A percentile compares a stretch with the other conserved stretches of the same genome.
phyloP scores from a whole-genome alignment of 2,797 vertebrate genomes.

The Manis crassicaudata region DNA sequence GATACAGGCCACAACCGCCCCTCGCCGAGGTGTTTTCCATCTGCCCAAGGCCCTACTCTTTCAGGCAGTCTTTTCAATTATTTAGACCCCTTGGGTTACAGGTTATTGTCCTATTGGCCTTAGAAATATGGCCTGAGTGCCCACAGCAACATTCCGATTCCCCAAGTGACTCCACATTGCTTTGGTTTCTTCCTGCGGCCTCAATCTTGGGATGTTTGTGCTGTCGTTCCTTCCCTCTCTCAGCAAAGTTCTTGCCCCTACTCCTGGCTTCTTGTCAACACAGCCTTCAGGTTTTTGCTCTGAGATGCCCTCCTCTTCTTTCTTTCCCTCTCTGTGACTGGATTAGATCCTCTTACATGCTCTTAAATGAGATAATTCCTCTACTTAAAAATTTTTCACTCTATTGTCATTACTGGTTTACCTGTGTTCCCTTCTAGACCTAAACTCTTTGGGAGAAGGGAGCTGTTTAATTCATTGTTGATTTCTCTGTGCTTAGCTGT shows the following conservation, averaged over 20 bases:
- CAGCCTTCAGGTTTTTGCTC: background rate
- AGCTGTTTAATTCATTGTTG: background rate
- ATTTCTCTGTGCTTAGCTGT: background rate
- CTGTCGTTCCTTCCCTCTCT: background rate
- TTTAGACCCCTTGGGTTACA: slow-evolving; percentile 10
- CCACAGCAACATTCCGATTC: background rate
- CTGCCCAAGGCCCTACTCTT: background rate
- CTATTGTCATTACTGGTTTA: background rate
- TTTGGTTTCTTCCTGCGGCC: background rate
- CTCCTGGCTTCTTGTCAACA: background rate
- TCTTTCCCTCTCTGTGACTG: background rate
- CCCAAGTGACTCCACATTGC: background rate
- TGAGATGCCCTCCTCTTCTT: too few species aligned
- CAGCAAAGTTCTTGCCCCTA: background rate
- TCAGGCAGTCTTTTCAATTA: slow-evolving; percentile 40
- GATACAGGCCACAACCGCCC: background rate
- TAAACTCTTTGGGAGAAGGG: background rate
- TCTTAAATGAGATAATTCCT: background rate
- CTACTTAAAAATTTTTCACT: background rate
- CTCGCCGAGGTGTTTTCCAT: background rate
- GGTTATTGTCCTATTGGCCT: slow-evolving; percentile 2
- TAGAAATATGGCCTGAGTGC: slow-evolving; percentile 16
- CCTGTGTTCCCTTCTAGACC: background rate
- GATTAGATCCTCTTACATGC: background rate
- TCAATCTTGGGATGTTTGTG: background rate